Base-by-base conservation (phyloP, 2,797 vertebrate genomes). In the Discoglossus pictus region DNA sequence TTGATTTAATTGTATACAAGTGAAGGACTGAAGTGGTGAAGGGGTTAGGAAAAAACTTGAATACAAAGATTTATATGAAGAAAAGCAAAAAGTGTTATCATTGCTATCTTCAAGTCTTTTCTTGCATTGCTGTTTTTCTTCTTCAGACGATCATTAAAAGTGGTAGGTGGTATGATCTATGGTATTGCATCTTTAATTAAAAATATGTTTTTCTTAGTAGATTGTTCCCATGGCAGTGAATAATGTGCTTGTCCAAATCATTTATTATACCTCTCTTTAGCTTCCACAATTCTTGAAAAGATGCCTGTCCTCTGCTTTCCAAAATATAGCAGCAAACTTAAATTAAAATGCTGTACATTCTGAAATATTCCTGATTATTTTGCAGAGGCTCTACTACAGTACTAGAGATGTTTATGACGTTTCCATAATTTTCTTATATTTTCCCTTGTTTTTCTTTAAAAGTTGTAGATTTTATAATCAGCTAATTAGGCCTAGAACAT, bases 141-240 rank as follows among this genome's bases (percentile, higher is more conserved):
- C 44, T 47, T 47, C 10, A 47, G 44, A 47, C 12, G 9, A 1
- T 15, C 20, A 23, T 47, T 24, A 5, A 18, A 27, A n/a, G 23
- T 59, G 23, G 15, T 23, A 59, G 38, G 7, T 27, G 4, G 15
- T 55, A 18, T 71, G 61, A 71, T 71, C 5, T 52, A 71, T 71
- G 38, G 25, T 38, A 36, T 51, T 38, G 55, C 55, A 52, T 65
- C 61, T 58, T 58, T 52, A 52, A 71, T 65, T 51, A 44, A 70
- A 70, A 65, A 71, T n/a, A 59, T 59, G 61, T 71, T 63, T 70
- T 59, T 65, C 61, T 64, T 64, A 59, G 44, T 44, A 65, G 61
- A 71, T 71, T 65, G 65, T 71, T 65, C 68, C 38, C 52, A 8
- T 71, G 46, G 53, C 61, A 58, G 23, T 64, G 61, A 71, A 58